Percentiles rank a stretch among this genome's conserved stretches.
Conservation (phyloP, 1,140 invertebrate genomes). For the Drosophila chauvacae region DNA sequence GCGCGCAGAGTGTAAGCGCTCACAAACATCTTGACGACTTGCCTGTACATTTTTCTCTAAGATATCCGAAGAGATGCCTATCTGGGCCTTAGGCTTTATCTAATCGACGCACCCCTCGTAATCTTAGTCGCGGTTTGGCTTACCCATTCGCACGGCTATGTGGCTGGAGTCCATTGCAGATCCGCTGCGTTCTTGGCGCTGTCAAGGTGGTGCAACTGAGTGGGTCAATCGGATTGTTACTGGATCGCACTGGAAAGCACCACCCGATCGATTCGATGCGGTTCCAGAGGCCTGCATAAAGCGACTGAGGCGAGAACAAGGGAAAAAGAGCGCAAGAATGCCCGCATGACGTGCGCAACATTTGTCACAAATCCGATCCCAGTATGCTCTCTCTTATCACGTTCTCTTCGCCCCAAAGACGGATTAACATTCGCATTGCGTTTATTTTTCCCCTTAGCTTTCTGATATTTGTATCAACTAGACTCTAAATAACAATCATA, state of each 20-base stretch:
- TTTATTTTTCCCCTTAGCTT: slow-evolving; percentile 32
- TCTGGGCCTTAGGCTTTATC: slow-evolving; percentile 6
- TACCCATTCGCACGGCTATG: slow-evolving; percentile 40
- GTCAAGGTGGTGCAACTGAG: slow-evolving; percentile 8
- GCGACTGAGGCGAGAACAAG: slow-evolving; percentile 42
- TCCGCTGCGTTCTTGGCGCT: slow-evolving; percentile 1
- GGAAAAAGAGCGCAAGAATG: slow-evolving; percentile 9
- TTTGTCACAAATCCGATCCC: slow-evolving; percentile 30
- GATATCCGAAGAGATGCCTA: background rate
- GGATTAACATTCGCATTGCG: slow-evolving; percentile 47
- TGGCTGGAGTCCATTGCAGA: slow-evolving; percentile 38
- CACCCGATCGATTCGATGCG: slow-evolving; percentile 38
- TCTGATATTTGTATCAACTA: slow-evolving; percentile 39
- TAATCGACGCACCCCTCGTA: slow-evolving; percentile 19
- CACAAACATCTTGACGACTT: slow-evolving; percentile 34
- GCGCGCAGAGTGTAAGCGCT: slow-evolving; percentile 20
- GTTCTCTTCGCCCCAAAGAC: slow-evolving; percentile 2
- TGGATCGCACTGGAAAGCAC: slow-evolving; percentile 61
- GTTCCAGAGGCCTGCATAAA: slow-evolving; percentile 22
- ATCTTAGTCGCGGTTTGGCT: slow-evolving; percentile 21
- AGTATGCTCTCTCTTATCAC: slow-evolving; percentile 22
- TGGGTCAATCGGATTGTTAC: slow-evolving; percentile 37
- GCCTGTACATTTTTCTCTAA: background rate
- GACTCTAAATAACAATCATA: slow-evolving; percentile 71
- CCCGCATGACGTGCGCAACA: slow-evolving; percentile 30